Evolutionary conservation across 2,888 invertebrate species (phyloP).

Genomic region (Loripinus fragilis): DNA sequence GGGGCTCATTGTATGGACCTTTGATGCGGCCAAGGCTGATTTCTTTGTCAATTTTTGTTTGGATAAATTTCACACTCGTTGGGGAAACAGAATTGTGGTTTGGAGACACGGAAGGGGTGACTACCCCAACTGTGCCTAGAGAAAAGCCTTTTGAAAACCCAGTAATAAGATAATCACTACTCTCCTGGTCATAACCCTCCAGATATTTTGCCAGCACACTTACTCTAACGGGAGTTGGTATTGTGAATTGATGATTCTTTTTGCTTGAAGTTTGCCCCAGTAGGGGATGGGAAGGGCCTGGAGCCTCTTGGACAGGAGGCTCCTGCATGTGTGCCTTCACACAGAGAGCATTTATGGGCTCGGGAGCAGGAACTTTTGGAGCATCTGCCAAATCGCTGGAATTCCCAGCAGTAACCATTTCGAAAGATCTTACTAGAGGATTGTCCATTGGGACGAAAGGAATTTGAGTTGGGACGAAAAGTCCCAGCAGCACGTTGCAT

Average conservation of each 20-base stretch:
- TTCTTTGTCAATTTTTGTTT: slow-evolving; percentile 33
- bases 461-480: background rate
- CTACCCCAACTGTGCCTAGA: background rate
- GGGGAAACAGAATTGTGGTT: slow-evolving; percentile 31
- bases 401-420: too few relatives aligned
- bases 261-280: background rate
- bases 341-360: background rate
- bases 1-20: slow-evolving; percentile 28
- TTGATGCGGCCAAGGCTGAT: slow-evolving; percentile 17
- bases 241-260: background rate
- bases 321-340: background rate
- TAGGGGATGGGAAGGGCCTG: background rate
- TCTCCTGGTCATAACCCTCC: background rate
- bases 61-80: slow-evolving; percentile 15
- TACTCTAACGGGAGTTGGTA: background rate
- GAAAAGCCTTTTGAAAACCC: slow-evolving; percentile 13
- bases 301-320: background rate
- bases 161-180: background rate
- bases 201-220: background rate
- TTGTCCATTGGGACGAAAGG: background rate
- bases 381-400: background rate
- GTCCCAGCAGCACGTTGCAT: background rate
- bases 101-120: background rate
- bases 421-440: too few relatives aligned
- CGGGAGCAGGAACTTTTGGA: background rate